Evolutionary conservation across 2,888 invertebrate species (phyloP).

Genomic region (Danaus chrysippus): DNA sequence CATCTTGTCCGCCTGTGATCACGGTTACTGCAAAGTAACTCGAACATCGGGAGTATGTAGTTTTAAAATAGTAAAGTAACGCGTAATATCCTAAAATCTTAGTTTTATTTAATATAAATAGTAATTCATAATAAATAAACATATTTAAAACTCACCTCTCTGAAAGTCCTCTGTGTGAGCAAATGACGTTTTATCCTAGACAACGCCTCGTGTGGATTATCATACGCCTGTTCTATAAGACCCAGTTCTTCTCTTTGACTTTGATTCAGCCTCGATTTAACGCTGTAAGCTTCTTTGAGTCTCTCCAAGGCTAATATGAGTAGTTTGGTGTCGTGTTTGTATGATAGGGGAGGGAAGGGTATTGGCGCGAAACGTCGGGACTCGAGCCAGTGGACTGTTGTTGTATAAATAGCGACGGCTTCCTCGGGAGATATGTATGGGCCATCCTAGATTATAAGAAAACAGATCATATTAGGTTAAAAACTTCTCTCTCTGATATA

Average conservation of each 20-base stretch:
- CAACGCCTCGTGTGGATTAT: constrained; percentile 99
- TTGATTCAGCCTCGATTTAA: constrained; percentile 97
- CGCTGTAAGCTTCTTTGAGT: constrained; percentile 98
- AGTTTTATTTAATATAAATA: no score
- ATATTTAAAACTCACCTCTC: constrained; percentile 84
- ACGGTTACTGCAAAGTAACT: no score
- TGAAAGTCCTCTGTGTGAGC: constrained; percentile 98
- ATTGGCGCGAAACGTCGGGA: constrained; percentile 99
- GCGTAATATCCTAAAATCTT: not conserved
- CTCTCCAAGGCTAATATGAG: constrained; percentile 97
- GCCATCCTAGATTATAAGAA: constrained; percentile 84
- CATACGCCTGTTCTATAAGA: constrained; percentile 99
- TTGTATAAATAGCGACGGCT: constrained; percentile 99
- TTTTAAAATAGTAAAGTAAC: not conserved
- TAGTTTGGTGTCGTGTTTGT: constrained; percentile 99
- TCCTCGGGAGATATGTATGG: constrained; percentile 99
- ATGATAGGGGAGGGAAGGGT: constrained; percentile 99
- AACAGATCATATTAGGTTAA: not conserved
- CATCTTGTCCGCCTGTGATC: no score
- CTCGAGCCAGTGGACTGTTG: constrained; percentile 99
- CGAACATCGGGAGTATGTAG: not conserved
- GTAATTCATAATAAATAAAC: not conserved
- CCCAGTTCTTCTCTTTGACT: constrained; percentile 99
- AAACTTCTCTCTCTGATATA: no score
- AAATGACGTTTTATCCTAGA: constrained; percentile 99